A percentile compares a stretch with the other conserved stretches of the same genome.
These are phyloP conservation scores for Sprattus sprattus DNA, from an alignment of 2,113 vertebrate species.

Conservation along the genomic window DNA sequence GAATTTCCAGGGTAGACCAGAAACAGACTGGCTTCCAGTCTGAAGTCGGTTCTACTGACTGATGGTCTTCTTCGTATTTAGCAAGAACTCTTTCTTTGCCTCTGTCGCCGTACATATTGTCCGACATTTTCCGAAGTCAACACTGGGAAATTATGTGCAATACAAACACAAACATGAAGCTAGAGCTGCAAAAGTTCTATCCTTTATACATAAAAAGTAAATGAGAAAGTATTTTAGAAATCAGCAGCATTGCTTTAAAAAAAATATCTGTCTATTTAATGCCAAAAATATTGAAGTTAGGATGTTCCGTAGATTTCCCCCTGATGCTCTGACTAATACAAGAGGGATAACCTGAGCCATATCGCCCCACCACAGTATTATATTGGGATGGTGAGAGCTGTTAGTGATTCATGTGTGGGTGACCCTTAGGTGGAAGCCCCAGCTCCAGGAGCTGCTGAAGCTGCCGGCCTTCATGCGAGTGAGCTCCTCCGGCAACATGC, in stretches of 20 bases:
- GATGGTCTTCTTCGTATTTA: neutral
- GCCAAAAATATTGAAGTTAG: neutral
- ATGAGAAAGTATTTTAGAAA: no score
- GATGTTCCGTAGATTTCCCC: no score
- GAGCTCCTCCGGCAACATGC: constrained; percentile 89
- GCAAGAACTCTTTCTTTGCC: neutral
- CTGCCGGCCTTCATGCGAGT: constrained; percentile 93
- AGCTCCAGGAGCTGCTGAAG: constrained; percentile 91
- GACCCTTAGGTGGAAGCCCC: constrained; percentile 83
- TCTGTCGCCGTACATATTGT: neutral
- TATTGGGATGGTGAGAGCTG: neutral
- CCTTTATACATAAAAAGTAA: neutral
- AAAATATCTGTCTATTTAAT: neutral
- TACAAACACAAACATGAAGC: neutral
- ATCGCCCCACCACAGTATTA: neutral
- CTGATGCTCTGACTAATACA: neutral
- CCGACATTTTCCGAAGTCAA: neutral
- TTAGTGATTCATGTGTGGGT: neutral
- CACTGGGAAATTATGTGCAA: neutral
- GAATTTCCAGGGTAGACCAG: neutral
- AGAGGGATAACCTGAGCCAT: no score
- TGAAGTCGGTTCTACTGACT: neutral
- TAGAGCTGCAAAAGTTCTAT: no score
- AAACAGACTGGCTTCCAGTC: neutral
- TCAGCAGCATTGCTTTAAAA: neutral